Evolutionary conservation across 2,888 invertebrate species (phyloP).

Genomic region (Hemicrepidius hirtus): DNA sequence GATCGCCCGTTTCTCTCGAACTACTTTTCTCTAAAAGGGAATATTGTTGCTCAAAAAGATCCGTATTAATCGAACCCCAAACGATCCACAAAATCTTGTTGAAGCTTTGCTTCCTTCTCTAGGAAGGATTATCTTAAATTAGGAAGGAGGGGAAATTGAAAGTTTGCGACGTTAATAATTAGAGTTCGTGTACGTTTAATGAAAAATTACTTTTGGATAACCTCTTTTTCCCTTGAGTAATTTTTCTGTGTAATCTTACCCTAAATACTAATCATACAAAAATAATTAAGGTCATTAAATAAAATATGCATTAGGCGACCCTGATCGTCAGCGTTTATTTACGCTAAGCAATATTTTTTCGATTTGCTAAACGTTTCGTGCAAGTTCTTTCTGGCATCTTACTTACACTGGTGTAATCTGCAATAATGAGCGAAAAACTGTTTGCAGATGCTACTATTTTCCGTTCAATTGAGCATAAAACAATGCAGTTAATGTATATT

Average conservation of each 20-base stretch:
- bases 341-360: slow-evolving; percentile 27
- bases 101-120: no score
- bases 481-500: slow-evolving; percentile 39
- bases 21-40: no score
- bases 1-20: no score
- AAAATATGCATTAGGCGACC: slow-evolving; percentile 15
- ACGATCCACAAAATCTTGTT: no score
- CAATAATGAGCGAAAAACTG: slow-evolving; percentile 27
- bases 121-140: no score
- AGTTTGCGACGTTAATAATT: no score
- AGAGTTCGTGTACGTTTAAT: no score
- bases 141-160: no score
- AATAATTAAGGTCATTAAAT: not conserved
- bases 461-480: slow-evolving; percentile 49
- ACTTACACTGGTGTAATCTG: slow-evolving; percentile 12
- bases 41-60: no score
- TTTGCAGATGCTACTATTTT: slow-evolving; percentile 40
- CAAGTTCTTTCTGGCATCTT: slow-evolving; percentile 20
- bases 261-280: not conserved
- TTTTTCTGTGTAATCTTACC: not conserved
- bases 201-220: no score
- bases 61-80: no score
- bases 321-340: slow-evolving; percentile 25
- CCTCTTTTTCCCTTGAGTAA: no score
- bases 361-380: slow-evolving; percentile 20